Base-by-base conservation (phyloP, 2,888 invertebrate species). In the Hyposoter dolosus region DNA sequence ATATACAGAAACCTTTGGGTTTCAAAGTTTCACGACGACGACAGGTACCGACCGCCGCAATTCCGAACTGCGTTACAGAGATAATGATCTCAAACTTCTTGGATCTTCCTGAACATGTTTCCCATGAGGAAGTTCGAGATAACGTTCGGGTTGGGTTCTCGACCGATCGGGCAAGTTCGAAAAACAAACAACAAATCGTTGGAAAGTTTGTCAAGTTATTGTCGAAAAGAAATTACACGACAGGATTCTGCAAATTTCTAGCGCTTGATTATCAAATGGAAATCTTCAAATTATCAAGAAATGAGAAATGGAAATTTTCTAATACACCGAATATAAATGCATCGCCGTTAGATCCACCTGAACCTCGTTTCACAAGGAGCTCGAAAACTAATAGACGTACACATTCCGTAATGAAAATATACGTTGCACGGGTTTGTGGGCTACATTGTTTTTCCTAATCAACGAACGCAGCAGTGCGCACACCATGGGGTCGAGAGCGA, bases 401-500 rank as follows among this genome's bases (percentile, higher is more conserved):
- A 75, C 23, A 15, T 43, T 60, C 23, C n/a, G 28, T 43, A 75
- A 75, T 75, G 56, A 75, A 60, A 75, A 60, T 75, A 19, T 75
- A 75, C 60, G 60, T 28, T 71, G 28, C 32, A 32, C 32, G 28
- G 50, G 43, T 23, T 19, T 23, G 19, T 47, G 71, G 15, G 28
- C 47, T 32, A 28, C 47, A 71, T 32, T 23, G 23, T 71, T 50
- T 71, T 71, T 32, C 47, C n/a, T 71, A 47, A 65, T 65, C 15
- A 65, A 65, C 28, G 23, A 45, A 47, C 43, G n/a, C 32, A 40
- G 40, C 35, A 65, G 65, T 19, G 35, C 68, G 43, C 19, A 43
- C 35, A 10, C 1, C 4, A 65, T 19, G 19, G 23, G 12, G 56
- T 23, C 12, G 23, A 56, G 23, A 10, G 10, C 23, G 56, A 56